Percentiles rank a stretch among this genome's conserved stretches.
Conservation (phyloP, 1,140 invertebrate species). For the Sycobia sp. region DNA sequence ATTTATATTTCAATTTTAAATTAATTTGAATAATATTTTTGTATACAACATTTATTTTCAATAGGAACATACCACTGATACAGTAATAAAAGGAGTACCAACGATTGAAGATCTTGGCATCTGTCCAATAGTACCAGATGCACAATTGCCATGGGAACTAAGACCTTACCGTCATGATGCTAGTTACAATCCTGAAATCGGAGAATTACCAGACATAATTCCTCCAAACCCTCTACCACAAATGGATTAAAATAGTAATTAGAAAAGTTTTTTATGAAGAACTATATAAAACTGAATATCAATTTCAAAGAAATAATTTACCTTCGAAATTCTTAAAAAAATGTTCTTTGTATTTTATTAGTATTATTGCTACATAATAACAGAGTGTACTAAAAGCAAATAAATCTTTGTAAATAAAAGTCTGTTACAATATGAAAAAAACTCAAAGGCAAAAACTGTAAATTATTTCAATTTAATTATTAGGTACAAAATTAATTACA, state of each 20-base stretch:
- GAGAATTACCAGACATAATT: slow-evolving; percentile 68
- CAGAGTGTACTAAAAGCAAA: slow-evolving; percentile 3
- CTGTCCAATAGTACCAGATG: slow-evolving; percentile 73
- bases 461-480: neutral
- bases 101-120: slow-evolving; percentile 89
- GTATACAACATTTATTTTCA: slow-evolving; percentile 36
- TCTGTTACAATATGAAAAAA: slow-evolving; percentile 19
- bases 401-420: slow-evolving; percentile 29
- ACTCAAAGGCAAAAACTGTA: neutral
- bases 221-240: slow-evolving; percentile 30
- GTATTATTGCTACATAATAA: neutral
- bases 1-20: neutral
- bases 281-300: too few relatives aligned
- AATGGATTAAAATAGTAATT: too few relatives aligned
- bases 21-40: slow-evolving; percentile 19
- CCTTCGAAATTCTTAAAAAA: slow-evolving; percentile 3
- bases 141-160: slow-evolving; percentile 77
- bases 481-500: neutral
- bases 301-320: too few relatives aligned
- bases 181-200: slow-evolving; percentile 77
- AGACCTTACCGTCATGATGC: slow-evolving; percentile 66
- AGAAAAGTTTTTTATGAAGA: too few relatives aligned
- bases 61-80: slow-evolving; percentile 79
- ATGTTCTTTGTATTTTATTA: slow-evolving; percentile 4
- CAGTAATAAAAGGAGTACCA: slow-evolving; percentile 67